Evolutionary conservation across 2,888 invertebrate genomes (phyloP).

Genomic region (Smittia aterrima): DNA sequence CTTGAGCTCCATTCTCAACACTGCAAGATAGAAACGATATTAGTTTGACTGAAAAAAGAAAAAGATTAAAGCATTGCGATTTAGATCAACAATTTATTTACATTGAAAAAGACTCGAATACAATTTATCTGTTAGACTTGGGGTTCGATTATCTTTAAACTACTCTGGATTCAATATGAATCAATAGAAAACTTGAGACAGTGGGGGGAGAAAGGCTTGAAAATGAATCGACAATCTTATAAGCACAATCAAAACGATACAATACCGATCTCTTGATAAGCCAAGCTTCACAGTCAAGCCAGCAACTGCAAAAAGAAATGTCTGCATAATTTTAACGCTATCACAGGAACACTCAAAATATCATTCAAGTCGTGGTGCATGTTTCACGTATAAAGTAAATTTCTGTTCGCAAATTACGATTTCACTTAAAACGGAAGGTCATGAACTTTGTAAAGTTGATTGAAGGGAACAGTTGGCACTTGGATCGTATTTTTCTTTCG

Average conservation of each 20-base stretch:
- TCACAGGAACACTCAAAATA: conserved; percentile 6
- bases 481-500: no score
- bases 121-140: not conserved
- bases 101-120: not conserved
- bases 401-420: no score
- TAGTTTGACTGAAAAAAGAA: not conserved
- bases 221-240: not conserved
- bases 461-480: no score
- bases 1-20: not conserved
- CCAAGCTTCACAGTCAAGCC: conserved; percentile 25
- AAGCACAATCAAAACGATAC: not conserved
- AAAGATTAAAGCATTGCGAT: not conserved
- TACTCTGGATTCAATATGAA: not conserved
- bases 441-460: no score
- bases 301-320: conserved; percentile 6
- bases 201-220: not conserved
- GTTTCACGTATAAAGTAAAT: not conserved
- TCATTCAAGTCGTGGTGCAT: not conserved
- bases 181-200: not conserved
- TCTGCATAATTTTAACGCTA: conserved; percentile 4
- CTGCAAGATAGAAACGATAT: not conserved
- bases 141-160: not conserved
- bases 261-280: not conserved
- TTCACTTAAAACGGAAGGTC: no score
- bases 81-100: not conserved